These are phyloP conservation scores for Corvus hawaiiensis DNA, from an alignment of 2,113 vertebrate genomes.

Conservation along the genomic window DNA sequence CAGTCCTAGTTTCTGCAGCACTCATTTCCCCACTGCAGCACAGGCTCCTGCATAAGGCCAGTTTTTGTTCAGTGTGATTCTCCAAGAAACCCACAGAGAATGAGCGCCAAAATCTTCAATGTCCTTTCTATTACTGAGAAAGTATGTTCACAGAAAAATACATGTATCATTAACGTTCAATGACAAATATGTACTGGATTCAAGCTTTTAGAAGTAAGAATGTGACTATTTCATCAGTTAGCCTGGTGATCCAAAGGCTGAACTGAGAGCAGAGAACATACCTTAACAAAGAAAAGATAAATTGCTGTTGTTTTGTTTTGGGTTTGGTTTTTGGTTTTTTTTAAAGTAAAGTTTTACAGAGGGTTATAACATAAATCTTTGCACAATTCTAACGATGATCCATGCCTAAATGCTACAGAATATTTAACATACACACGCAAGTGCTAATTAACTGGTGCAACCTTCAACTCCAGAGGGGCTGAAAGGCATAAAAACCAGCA, in stretches of 20 bases:
- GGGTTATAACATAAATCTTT: background rate
- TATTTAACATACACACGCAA: background rate
- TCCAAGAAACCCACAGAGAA: background rate
- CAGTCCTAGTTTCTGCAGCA: background rate
- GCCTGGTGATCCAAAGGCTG: background rate
- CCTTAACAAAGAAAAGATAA: background rate
- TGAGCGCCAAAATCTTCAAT: background rate
- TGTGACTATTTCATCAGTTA: background rate
- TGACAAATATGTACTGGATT: background rate
- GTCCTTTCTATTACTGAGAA: background rate
- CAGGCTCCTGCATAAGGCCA: background rate
- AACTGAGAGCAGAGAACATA: background rate
- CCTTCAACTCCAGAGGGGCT: background rate
- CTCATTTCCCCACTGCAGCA: fast-evolving
- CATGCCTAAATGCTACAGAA: background rate
- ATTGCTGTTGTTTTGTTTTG: background rate
- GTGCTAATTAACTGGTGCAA: background rate
- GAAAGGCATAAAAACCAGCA: background rate
- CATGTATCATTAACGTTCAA: background rate
- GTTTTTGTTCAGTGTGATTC: background rate
- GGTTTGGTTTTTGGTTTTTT: background rate
- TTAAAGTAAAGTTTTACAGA: background rate
- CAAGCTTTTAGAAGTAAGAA: background rate
- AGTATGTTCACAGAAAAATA: background rate
- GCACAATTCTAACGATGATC: background rate